These are phyloP conservation scores for Coelinius sp. DNA, from an alignment of 2,888 invertebrate species.

Conservation along the genomic window DNA sequence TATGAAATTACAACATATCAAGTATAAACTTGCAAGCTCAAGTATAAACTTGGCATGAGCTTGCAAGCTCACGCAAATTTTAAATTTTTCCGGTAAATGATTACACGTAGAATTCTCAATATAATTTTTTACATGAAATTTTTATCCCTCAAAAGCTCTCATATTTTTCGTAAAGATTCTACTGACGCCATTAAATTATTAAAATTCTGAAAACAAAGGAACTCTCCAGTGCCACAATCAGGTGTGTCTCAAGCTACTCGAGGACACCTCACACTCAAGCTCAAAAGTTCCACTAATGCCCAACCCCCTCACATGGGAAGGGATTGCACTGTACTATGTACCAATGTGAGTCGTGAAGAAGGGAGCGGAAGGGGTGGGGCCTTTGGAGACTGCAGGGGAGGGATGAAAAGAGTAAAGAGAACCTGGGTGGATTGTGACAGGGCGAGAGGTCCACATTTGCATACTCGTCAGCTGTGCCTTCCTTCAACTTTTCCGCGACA, in stretches of 20 bases:
- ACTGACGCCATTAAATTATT: not conserved
- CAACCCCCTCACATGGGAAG: constrained; percentile 60
- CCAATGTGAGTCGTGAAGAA: constrained; percentile 29
- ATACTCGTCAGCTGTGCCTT: constrained; percentile 46
- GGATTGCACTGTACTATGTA: constrained; percentile 62
- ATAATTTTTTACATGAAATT: too few species aligned
- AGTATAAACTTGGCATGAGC: too few species aligned
- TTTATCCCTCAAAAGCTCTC: too few species aligned
- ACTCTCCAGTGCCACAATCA: constrained; percentile 6
- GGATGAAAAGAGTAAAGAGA: constrained; percentile 25
- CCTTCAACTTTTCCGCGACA: constrained; percentile 67
- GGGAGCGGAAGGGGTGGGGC: constrained; percentile 29
- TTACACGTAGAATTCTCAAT: too few species aligned
- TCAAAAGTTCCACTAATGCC: constrained; percentile 17
- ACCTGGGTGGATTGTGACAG: constrained; percentile 44
- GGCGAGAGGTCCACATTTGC: constrained; percentile 65
- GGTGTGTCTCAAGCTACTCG: constrained; percentile 6
- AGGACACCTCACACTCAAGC: not conserved
- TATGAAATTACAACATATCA: too few species aligned
- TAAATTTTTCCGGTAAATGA: too few species aligned
- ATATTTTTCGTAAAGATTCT: not conserved
- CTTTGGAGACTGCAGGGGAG: constrained; percentile 44
- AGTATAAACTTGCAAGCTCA: too few species aligned
- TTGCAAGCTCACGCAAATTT: too few species aligned
- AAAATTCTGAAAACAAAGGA: constrained; percentile 8